Conservation (phyloP, 2,888 invertebrate species). For the Standfussiana lucernea region DNA sequence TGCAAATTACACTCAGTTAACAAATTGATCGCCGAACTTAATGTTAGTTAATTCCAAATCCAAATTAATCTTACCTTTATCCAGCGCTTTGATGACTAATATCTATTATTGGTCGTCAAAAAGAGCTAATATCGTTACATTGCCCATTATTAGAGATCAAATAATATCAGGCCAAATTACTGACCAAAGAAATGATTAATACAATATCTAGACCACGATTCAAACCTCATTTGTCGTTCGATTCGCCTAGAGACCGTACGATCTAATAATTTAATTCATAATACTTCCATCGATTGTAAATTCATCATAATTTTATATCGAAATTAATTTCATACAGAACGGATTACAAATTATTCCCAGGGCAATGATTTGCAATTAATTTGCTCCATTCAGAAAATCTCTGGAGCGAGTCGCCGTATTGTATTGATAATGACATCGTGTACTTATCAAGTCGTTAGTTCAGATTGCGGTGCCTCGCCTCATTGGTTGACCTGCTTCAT, state of each 20-base stretch:
- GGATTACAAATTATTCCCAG: constrained; percentile 43
- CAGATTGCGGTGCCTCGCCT: not conserved
- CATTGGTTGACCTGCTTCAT: constrained; percentile 37
- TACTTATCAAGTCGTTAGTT: constrained; percentile 34
- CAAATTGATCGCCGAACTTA: constrained; percentile 1
- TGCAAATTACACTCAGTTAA: constrained; percentile 4
- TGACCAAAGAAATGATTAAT: constrained; percentile 5
- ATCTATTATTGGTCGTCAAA: not conserved
- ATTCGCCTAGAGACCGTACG: not conserved
- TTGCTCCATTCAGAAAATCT: constrained; percentile 35
- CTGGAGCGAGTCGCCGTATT: constrained; percentile 1
- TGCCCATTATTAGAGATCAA: not conserved
- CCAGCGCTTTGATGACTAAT: not conserved
- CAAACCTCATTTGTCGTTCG: not conserved
- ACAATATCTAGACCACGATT: not conserved
- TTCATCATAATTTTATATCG: constrained; percentile 30
- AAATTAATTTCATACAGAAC: constrained; percentile 29
- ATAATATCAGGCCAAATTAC: not conserved
- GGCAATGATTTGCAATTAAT: constrained; percentile 41
- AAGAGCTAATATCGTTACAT: not conserved
- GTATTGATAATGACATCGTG: constrained; percentile 23
- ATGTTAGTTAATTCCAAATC: not conserved
- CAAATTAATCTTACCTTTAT: not conserved
- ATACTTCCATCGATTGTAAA: not conserved
- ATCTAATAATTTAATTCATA: constrained; percentile 2